These are phyloP conservation scores for Rapana venosa DNA, from an alignment of 2,888 invertebrate species.

Conservation along the genomic window DNA sequence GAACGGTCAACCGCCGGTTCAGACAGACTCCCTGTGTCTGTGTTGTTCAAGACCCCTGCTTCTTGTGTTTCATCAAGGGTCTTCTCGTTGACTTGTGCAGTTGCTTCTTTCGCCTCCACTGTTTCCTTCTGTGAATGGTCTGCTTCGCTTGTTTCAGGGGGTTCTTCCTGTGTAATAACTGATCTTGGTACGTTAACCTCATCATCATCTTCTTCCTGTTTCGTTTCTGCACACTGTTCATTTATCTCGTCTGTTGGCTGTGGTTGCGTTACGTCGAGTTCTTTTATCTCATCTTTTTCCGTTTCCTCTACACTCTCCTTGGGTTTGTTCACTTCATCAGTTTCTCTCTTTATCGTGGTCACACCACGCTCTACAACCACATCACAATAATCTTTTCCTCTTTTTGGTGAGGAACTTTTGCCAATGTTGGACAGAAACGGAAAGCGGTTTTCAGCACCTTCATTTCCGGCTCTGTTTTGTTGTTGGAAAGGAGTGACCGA, in stretches of 20 bases:
- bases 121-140: neutral
- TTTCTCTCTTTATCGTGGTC: neutral
- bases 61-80: too few species aligned
- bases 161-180: neutral
- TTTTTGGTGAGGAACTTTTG: constrained; percentile 11
- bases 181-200: neutral
- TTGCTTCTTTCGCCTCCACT: neutral
- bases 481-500: constrained; percentile 53
- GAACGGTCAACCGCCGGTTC: neutral
- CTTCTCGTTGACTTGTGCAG: neutral
- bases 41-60: too few species aligned
- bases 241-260: neutral
- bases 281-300: neutral
- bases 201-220: too few species aligned
- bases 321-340: neutral
- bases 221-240: too few species aligned
- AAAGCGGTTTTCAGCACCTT: constrained; percentile 40
- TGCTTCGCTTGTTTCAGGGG: neutral
- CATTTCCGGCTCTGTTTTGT: constrained; percentile 21
- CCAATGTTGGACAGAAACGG: constrained; percentile 38
- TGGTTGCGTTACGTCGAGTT: neutral
- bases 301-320: neutral
- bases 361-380: neutral
- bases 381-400: constrained; percentile 39
- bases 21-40: too few species aligned